Base-by-base conservation (phyloP, 2,797 vertebrate species). In the Carduelis carduelis region DNA sequence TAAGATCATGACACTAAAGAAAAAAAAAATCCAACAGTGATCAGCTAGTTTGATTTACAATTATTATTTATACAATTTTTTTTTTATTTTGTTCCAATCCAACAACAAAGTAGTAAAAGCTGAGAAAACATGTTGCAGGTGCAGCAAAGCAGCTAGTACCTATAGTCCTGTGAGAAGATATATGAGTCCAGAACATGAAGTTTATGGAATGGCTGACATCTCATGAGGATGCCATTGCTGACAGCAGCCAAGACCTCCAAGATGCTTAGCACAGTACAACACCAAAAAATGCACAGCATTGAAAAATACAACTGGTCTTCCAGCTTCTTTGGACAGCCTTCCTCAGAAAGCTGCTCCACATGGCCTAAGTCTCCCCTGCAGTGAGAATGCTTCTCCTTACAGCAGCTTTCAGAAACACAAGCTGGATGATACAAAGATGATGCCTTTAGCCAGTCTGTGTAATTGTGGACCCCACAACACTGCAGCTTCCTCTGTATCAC, bases 381-480 rank as follows among this genome's bases (percentile, higher is more conserved):
- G 3, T n/a, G 23, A 77, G 61, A 52, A 47, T 70, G 56, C 1
- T 46, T 23, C 61, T 84, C 46, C 75, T 95, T 95, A 80, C 95
- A 97, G 59, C 96, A 97, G 34, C 89, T 97, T 79, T 83, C 43
- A 39, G 96, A 96, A 10, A 90, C 70, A 44, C 2, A 12, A 30
- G 10, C 13, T 10, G 12, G 17, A 34, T 79, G 44, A 80, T 12
- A 21, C 44, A 24, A 65, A 43, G 30, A 30, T 21, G 39, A 22
- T 79, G 12, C 2, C 8, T 41, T 72, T 35, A 79, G 28, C 96
- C 96, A 97, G 32, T 96, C 96, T 14, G 69, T 94, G 35, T 96
- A 96, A 70, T 83, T 96, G 34, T 91, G 37, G 21, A 96, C 9
- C 12, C 90, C 93, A 43, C 96, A 97, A 27, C 96, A 97, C 30